Evolutionary conservation across 2,113 vertebrate species (phyloP), one percentile per base, ranked within the genome.

Genomic region (Cryptomyrus ogoouensis): DNA sequence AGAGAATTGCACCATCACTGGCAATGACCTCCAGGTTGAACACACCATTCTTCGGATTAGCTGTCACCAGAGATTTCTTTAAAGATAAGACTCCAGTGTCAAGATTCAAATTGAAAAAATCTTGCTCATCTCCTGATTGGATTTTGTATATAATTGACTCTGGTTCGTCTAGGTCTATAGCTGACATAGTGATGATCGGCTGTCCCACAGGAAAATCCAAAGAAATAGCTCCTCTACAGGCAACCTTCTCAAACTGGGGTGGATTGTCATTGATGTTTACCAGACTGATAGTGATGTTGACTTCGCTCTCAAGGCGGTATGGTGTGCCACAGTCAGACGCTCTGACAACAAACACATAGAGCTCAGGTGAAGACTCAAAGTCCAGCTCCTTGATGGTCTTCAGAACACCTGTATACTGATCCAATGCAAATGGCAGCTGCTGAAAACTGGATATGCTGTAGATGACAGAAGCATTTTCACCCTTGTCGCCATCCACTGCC

Each of bases 291-390:
- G 98, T 99, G 88, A 99, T 96, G 52, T 99, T 99, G 24, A 98
- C 97, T 90, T 99, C 98, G 0, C 93, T 98, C 92, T 99, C 98
- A 0, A 97, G 96, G 89, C 98, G 96, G 90, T 98, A 99, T 0
- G 98, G 98, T 0, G 97, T 97, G 31, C 98, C 98, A 98, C 98
- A 99, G 92, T 99, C 98, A 0, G 98, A 99, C 35, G 98, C 98
- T 84, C 98, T 95, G 24, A 99, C 97, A 0, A 95, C 93, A 89
- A 99, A 99, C 31, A 94, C 95, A 91, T 98, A 99, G 0, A 92
- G 96, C 93, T 99, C 98, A 39, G 97, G 96, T 52, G 96, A 97
- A 3, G 98, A 97, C 91, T 99, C 98, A 94, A 97, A 99, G 93
- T 99, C 98, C 27, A 99, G 90, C 87, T 97, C 97, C 92, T 95